Evolutionary conservation across 2,888 invertebrate species (phyloP).

Genomic region (Scaptomyza reducta): DNA sequence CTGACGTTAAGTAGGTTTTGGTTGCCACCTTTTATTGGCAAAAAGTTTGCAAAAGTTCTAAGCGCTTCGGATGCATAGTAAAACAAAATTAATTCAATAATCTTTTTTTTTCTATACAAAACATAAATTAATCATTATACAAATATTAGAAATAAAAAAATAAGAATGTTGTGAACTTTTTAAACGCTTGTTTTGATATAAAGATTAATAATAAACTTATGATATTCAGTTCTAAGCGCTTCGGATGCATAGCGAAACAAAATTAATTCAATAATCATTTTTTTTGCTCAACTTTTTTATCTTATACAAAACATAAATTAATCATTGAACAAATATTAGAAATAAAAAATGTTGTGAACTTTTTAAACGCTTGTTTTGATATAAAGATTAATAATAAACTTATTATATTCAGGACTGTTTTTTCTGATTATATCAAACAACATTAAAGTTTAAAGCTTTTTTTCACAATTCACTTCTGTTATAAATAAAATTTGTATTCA

Average conservation of each 20-base stretch:
- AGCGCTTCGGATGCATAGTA: not conserved
- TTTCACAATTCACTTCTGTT: not conserved
- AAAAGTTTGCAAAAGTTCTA: not conserved
- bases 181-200: no score
- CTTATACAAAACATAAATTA: not conserved
- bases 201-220: no score
- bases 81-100: not conserved
- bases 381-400: no score
- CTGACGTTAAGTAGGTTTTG: slow-evolving; percentile 54
- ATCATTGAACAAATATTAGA: not conserved
- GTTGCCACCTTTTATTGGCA: slow-evolving; percentile 4
- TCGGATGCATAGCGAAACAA: no score
- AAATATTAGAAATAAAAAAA: not conserved
- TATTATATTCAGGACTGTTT: no score
- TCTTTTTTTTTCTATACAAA: not conserved
- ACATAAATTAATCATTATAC: not conserved
- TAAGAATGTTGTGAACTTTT: no score
- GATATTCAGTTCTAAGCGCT: no score
- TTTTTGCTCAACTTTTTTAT: not conserved
- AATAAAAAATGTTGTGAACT: not conserved
- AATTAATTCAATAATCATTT: no score
- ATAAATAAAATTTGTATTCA: not conserved
- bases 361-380: no score
- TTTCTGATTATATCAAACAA: no score
- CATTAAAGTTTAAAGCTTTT: not conserved